phyloP scores from a whole-genome alignment of 2,888 invertebrate species.

The Lycophotia porphyrea region DNA sequence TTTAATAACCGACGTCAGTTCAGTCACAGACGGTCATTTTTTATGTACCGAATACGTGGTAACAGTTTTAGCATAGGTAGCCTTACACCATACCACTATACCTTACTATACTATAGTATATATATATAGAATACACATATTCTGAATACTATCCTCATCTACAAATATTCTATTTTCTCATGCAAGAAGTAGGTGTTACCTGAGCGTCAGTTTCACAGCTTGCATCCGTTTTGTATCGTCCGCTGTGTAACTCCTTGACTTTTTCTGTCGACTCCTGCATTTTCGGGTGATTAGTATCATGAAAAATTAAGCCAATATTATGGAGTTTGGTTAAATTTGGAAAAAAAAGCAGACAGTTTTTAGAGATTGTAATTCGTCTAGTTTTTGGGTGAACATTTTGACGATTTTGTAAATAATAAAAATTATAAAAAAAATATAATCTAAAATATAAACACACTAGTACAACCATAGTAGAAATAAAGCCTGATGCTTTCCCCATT shows the following conservation, averaged over 20 bases:
- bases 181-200: slow-evolving; percentile 65
- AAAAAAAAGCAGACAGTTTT: neutral
- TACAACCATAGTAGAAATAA: neutral
- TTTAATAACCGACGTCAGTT: too few species aligned
- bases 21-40: too few species aligned
- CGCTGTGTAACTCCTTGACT: slow-evolving; percentile 72
- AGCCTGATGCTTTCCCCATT: neutral
- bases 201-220: slow-evolving; percentile 77
- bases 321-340: slow-evolving; percentile 31
- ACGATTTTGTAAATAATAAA: neutral
- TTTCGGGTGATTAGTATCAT: slow-evolving; percentile 22
- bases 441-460: neutral
- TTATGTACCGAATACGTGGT: too few species aligned
- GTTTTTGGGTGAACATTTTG: neutral
- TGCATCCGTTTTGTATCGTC: slow-evolving; percentile 71
- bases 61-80: too few species aligned
- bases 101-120: too few species aligned
- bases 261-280: slow-evolving; percentile 79
- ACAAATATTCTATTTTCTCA: neutral
- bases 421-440: too few species aligned
- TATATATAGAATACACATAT: too few species aligned
- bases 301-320: slow-evolving; percentile 28
- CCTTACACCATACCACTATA: too few species aligned
- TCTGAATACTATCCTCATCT: neutral
- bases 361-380: too few species aligned